Percentiles rank a stretch among this genome's conserved stretches.
phyloP scores from a whole-genome alignment of 2,888 invertebrate species.

The Alcis repandata region DNA sequence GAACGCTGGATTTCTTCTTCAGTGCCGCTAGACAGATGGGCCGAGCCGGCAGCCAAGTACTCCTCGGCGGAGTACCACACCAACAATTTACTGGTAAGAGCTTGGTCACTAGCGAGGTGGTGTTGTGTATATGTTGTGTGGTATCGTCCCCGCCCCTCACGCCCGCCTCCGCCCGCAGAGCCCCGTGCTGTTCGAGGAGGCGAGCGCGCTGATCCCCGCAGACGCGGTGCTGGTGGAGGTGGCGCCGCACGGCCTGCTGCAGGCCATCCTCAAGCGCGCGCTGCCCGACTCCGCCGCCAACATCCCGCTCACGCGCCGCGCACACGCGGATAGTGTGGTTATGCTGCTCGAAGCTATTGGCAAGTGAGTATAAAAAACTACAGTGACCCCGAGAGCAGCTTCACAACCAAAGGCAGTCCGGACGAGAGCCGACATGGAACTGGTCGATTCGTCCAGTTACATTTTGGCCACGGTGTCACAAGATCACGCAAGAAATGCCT shows the following conservation, averaged over 20 bases:
- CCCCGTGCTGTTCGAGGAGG: slow-evolving; percentile 92
- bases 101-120: slow-evolving; percentile 91
- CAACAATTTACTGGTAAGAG: slow-evolving; percentile 89
- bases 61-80: slow-evolving; percentile 94
- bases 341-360: slow-evolving; percentile 86
- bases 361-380: slow-evolving; percentile 55
- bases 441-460: no score
- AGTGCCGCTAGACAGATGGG: slow-evolving; percentile 89
- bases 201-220: slow-evolving; percentile 89
- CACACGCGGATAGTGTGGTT: slow-evolving; percentile 85
- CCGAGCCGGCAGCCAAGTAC: slow-evolving; percentile 64
- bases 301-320: slow-evolving; percentile 90
- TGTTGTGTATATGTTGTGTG: slow-evolving; percentile 57
- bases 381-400: no score
- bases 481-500: no score
- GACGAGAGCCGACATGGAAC: no score
- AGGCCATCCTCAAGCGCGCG: slow-evolving; percentile 89
- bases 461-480: not conserved
- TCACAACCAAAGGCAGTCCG: no score
- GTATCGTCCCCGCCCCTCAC: no score
- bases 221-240: slow-evolving; percentile 94
- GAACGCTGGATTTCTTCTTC: slow-evolving; percentile 93
- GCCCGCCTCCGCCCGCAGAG: slow-evolving; percentile 54
- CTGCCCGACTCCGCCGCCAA: slow-evolving; percentile 87
- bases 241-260: slow-evolving; percentile 94